Conservation (phyloP, 64 coral and sea anemone species). For the Platygyra sinensis region DNA sequence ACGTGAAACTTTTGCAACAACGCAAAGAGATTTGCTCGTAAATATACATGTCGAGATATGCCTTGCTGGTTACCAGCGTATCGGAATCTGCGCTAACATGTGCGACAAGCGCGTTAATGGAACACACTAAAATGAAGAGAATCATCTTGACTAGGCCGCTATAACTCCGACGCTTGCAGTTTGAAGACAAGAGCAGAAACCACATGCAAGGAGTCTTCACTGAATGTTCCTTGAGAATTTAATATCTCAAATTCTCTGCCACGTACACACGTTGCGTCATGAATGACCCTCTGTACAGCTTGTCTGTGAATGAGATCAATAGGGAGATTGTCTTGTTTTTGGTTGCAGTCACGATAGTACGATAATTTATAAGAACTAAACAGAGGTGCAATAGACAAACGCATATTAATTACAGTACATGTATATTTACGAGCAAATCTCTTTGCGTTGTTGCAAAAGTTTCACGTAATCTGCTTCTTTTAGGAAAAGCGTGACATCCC, state of each 20-base stretch:
- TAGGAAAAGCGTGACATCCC: neutral
- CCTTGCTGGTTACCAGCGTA: constrained; percentile 59
- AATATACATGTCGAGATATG: constrained; percentile 33
- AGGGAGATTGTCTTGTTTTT: neutral
- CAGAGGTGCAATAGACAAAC: neutral
- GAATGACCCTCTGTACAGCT: neutral
- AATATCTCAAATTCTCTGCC: constrained; percentile 3
- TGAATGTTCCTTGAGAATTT: neutral
- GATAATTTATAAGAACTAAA: neutral
- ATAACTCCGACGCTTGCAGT: neutral
- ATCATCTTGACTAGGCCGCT: neutral
- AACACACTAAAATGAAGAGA: neutral
- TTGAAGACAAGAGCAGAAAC: neutral
- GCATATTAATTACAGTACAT: neutral
- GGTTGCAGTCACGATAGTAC: neutral
- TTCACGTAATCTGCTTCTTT: neutral
- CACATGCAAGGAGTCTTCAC: neutral
- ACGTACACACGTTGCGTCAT: neutral
- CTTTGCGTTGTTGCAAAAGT: neutral
- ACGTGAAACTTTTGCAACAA: neutral
- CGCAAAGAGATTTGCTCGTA: neutral
- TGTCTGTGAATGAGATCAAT: neutral
- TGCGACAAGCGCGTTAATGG: neutral
- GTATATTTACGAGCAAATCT: neutral
- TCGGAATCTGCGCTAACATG: constrained; percentile 14